Conservation (phyloP, 2,888 invertebrate species). For the Tachina lurida region DNA sequence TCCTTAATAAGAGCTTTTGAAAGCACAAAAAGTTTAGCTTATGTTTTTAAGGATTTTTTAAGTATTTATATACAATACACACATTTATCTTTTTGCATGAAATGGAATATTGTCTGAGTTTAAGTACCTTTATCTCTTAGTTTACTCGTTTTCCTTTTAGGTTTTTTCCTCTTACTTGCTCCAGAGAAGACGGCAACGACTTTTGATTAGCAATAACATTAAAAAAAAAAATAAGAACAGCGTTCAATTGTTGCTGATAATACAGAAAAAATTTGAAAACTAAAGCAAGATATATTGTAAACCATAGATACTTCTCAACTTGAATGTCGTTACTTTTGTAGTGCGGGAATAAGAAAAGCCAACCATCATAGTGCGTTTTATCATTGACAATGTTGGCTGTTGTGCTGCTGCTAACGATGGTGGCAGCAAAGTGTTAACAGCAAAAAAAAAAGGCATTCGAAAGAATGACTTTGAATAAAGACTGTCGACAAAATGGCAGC, state of each 20-base stretch:
- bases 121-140: slow-evolving; percentile 66
- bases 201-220: slow-evolving; percentile 55
- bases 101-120: slow-evolving; percentile 64
- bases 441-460: slow-evolving; percentile 19
- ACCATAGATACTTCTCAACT: slow-evolving; percentile 26
- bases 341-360: slow-evolving; percentile 11
- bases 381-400: slow-evolving; percentile 45
- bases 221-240: slow-evolving; percentile 49
- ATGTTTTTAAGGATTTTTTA: slow-evolving; percentile 46
- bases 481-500: slow-evolving; percentile 65
- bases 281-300: slow-evolving; percentile 51
- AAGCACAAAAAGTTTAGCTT: slow-evolving; percentile 52
- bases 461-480: slow-evolving; percentile 67
- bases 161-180: slow-evolving; percentile 11
- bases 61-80: slow-evolving; percentile 16
- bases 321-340: background rate
- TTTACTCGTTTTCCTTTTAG: slow-evolving; percentile 11
- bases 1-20: slow-evolving; percentile 25
- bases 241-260: slow-evolving; percentile 69
- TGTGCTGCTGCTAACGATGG: slow-evolving; percentile 13
- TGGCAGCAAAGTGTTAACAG: slow-evolving; percentile 55
- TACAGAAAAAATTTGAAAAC: slow-evolving; percentile 30
- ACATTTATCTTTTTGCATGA: slow-evolving; percentile 30
- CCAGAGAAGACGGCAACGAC: slow-evolving; percentile 22
- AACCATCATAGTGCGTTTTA: slow-evolving; percentile 61